Evolutionary conservation across 2,888 invertebrate genomes (phyloP).

Genomic region (Acanthosepion lycidas): DNA sequence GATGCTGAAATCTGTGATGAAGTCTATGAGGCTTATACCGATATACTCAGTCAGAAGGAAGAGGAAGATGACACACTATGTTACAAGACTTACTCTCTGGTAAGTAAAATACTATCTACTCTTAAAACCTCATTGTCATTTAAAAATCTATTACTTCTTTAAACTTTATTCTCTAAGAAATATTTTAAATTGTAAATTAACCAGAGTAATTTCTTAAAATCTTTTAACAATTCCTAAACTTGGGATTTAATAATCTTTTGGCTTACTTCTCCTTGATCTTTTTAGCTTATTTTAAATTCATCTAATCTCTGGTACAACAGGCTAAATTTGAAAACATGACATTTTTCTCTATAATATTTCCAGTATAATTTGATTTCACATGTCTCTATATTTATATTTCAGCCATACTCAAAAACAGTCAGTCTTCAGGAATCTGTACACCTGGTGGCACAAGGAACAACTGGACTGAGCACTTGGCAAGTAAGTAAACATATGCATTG

Average conservation of each 20-base stretch:
- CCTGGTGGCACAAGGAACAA: conserved; percentile 69
- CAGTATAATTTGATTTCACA: background rate
- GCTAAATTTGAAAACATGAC: too few species aligned
- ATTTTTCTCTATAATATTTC: too few species aligned
- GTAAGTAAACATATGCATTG: conserved; percentile 53
- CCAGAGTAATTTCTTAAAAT: too few species aligned
- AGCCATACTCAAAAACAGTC: conserved; percentile 61
- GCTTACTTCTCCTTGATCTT: background rate
- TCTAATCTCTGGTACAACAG: too few species aligned
- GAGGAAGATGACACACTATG: conserved; percentile 67
- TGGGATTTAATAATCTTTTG: background rate
- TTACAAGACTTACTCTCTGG: conserved; percentile 68
- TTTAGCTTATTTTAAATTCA: background rate
- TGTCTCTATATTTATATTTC: conserved; percentile 48
- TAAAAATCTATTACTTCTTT: too few species aligned
- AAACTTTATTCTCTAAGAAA: too few species aligned
- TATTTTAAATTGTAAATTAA: too few species aligned
- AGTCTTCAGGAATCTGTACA: conserved; percentile 69
- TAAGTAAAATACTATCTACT: conserved; percentile 51
- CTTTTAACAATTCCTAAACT: background rate
- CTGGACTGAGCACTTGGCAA: conserved; percentile 71
- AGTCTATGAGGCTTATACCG: conserved; percentile 68
- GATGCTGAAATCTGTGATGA: conserved; percentile 70
- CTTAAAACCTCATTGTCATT: background rate
- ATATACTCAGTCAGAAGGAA: conserved; percentile 61